phyloP scores from a whole-genome alignment of 2,113 vertebrate genomes.

The Festucalex cinctus region DNA sequence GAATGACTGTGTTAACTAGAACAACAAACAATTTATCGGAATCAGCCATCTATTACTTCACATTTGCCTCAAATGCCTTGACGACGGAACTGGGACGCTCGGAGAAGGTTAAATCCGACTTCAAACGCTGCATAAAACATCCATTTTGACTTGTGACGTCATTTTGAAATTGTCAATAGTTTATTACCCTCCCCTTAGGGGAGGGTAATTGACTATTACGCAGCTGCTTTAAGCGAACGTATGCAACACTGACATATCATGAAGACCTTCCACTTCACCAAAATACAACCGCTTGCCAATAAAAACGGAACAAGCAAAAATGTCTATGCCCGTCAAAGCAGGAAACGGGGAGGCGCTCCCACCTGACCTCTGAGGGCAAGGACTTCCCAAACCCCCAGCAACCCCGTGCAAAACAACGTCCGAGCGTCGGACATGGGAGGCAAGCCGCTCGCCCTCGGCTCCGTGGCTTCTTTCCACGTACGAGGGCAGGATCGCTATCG shows the following conservation, averaged over 20 bases:
- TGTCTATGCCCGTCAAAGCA: constrained; percentile 75
- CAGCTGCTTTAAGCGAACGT: background rate
- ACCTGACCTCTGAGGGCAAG: constrained; percentile 70
- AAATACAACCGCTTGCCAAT: constrained; percentile 22
- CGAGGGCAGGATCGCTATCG: constrained; percentile 36
- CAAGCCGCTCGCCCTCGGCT: constrained; percentile 16
- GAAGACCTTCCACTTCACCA: constrained; percentile 25
- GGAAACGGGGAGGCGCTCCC: constrained; percentile 73
- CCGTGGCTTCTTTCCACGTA: constrained; percentile 8
- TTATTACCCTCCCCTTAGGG: no score
- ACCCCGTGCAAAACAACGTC: constrained; percentile 66
- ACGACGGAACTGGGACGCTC: no score
- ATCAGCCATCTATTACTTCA: no score
- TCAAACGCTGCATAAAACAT: no score
- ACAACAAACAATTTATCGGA: no score
- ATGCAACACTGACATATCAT: constrained; percentile 23
- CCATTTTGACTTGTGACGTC: no score
- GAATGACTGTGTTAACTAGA: no score
- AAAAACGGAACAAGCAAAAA: constrained; percentile 70
- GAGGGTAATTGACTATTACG: no score
- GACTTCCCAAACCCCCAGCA: constrained; percentile 69
- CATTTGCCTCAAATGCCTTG: no score
- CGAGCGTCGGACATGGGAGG: constrained; percentile 37
- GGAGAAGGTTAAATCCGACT: no score
- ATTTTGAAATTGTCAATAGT: no score